A percentile compares a stretch with the other conserved stretches of the same genome.
Evolutionary conservation across 2,797 vertebrate species (phyloP).

Genomic region (Rallus crepitans): DNA sequence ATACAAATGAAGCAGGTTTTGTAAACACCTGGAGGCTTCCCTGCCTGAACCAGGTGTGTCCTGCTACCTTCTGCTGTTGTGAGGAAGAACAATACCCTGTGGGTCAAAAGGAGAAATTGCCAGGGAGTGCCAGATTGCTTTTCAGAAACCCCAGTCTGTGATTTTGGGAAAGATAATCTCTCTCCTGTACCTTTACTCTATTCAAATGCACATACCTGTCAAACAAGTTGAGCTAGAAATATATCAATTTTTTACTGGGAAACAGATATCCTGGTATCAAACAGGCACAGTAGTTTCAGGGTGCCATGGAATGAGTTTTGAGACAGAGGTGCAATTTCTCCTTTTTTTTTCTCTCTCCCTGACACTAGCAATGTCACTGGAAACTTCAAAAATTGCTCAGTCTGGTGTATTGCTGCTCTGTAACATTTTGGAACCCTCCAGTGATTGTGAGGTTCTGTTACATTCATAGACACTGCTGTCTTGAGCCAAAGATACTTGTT

Average conservation of each 20-base stretch:
- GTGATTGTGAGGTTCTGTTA: background rate
- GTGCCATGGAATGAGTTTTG: background rate
- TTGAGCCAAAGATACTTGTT: background rate
- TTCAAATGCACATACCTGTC: background rate
- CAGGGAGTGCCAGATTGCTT: background rate
- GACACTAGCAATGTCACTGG: background rate
- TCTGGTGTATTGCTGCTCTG: background rate
- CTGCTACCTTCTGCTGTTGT: background rate
- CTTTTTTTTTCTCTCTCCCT: accelerated
- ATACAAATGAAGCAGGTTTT: background rate
- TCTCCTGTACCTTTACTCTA: background rate
- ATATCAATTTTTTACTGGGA: background rate
- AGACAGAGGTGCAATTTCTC: background rate
- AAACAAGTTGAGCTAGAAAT: background rate
- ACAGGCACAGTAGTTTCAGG: background rate
- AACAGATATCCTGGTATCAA: background rate
- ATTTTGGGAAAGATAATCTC: background rate
- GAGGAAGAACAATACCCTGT: background rate
- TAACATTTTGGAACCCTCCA: background rate
- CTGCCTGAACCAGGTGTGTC: background rate
- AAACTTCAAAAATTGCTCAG: background rate
- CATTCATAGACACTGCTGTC: background rate
- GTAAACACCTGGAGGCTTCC: background rate
- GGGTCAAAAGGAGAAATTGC: background rate
- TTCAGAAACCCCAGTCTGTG: background rate